phyloP scores from a whole-genome alignment of 2,797 vertebrate species.

The Spheniscus humboldti region DNA sequence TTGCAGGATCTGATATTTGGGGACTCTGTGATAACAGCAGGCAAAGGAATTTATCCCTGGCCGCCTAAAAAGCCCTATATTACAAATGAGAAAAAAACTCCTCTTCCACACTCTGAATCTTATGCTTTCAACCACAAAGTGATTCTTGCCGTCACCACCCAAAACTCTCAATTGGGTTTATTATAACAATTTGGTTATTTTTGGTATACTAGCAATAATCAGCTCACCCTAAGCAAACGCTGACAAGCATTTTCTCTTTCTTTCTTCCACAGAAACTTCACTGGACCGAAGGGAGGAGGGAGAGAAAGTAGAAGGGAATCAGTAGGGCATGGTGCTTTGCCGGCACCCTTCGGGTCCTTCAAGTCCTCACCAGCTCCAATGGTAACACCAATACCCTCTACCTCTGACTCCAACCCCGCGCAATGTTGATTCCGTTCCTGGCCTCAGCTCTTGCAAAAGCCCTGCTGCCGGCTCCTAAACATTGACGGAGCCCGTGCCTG shows the following conservation, averaged over 20 bases:
- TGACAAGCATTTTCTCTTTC: background rate
- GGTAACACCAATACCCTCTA: background rate
- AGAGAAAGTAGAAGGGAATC: background rate
- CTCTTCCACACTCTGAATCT: background rate
- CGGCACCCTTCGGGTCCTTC: background rate
- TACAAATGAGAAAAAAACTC: background rate
- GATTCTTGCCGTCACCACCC: background rate
- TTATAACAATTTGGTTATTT: background rate
- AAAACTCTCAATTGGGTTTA: background rate
- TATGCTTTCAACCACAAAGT: accelerated
- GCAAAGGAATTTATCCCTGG: background rate
- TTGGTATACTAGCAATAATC: accelerated
- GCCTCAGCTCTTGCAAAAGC: background rate
- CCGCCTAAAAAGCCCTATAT: background rate
- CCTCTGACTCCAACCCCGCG: background rate
- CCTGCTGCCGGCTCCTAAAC: background rate
- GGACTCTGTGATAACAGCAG: background rate
- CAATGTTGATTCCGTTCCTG: background rate
- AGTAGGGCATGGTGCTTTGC: accelerated
- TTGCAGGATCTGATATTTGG: background rate
- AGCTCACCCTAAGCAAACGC: background rate
- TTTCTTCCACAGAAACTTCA: background rate
- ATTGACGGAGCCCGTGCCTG: background rate
- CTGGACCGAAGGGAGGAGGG: background rate
- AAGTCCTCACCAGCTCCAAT: background rate